Evolutionary conservation across 2,888 invertebrate species (phyloP).

Genomic region (Elysia crispata): DNA sequence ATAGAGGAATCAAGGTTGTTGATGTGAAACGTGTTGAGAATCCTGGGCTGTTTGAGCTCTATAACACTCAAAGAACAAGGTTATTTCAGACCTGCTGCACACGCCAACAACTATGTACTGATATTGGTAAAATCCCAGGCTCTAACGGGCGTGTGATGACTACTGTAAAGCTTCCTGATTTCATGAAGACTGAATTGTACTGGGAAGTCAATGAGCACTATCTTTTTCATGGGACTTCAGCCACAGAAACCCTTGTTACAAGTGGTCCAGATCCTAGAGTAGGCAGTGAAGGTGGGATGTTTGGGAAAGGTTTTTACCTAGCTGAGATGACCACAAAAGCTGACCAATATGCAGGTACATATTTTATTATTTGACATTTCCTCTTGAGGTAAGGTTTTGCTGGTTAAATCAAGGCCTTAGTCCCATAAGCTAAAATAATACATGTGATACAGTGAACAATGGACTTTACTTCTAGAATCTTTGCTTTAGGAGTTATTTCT

Average conservation of each 20-base stretch:
- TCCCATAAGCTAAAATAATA: too few species aligned
- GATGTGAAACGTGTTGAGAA: conserved; percentile 5
- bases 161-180: neutral
- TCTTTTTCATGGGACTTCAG: neutral
- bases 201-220: neutral
- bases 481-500: too few species aligned
- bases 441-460: too few species aligned
- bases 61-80: neutral
- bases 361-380: too few species aligned
- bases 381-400: too few species aligned
- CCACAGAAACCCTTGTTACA: neutral
- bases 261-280: neutral
- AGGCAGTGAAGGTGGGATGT: conserved; percentile 6
- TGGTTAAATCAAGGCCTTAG: too few species aligned
- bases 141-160: neutral
- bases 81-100: neutral
- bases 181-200: neutral
- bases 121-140: neutral
- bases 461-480: too few species aligned
- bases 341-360: neutral
- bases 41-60: neutral
- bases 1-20: neutral
- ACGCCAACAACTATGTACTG: neutral
- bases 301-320: neutral
- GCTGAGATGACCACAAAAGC: neutral